A percentile compares a stretch with the other conserved stretches of the same genome.
These are phyloP conservation scores for Apamea sordens DNA, from an alignment of 2,888 invertebrate species.

Conservation along the genomic window DNA sequence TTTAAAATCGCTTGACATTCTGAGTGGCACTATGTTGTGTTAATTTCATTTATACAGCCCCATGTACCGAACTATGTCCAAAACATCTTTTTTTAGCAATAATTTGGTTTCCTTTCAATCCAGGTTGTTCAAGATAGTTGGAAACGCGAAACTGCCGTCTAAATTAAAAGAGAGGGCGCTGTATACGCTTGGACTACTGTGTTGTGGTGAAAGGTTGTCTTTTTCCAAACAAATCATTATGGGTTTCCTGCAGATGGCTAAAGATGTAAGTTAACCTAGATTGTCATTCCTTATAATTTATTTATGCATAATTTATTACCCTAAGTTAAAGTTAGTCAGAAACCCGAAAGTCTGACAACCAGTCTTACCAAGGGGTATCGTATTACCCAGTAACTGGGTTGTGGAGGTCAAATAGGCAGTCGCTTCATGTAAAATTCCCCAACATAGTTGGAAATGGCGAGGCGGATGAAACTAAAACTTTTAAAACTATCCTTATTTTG, in stretches of 20 bases:
- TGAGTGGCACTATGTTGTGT: not conserved
- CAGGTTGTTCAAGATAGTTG: slow-evolving; percentile 92
- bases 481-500: not conserved
- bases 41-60: not conserved
- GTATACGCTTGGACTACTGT: slow-evolving; percentile 94
- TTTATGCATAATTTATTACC: not conserved
- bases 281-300: not conserved
- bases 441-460: too few species aligned
- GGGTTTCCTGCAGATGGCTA: slow-evolving; percentile 94
- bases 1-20: not conserved
- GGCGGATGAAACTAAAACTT: not conserved
- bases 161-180: slow-evolving; percentile 95
- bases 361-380: too few species aligned
- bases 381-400: too few species aligned
- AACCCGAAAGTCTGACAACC: too few species aligned
- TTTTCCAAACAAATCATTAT: slow-evolving; percentile 93
- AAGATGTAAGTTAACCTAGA: slow-evolving; percentile 90
- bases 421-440: too few species aligned
- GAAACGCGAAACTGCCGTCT: slow-evolving; percentile 92
- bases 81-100: not conserved
- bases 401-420: too few species aligned
- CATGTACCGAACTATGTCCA: not conserved
- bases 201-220: slow-evolving; percentile 95
- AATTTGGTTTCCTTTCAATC: not conserved
- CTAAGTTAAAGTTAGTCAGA: not conserved